These are phyloP conservation scores for Ascidia mentula DNA, from an alignment of 23 tunicate genomes.

Conservation along the genomic window DNA sequence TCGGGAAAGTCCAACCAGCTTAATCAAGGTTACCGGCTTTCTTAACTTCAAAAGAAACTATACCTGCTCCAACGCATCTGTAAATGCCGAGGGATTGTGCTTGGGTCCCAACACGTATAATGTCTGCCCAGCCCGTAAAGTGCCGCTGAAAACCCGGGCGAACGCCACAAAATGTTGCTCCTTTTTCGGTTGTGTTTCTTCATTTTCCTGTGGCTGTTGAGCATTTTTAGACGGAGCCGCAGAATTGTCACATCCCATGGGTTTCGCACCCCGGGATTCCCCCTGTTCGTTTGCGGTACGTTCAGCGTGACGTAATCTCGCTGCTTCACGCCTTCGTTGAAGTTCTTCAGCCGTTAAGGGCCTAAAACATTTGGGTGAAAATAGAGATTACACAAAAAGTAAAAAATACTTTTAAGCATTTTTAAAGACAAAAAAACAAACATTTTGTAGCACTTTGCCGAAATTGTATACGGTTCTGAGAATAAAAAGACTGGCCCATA, in stretches of 20 bases:
- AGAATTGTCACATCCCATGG: not conserved
- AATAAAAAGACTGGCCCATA: no score
- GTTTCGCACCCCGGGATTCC: not conserved
- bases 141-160: constrained; percentile 96
- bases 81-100: constrained; percentile 56
- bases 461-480: not conserved
- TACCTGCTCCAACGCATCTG: constrained; percentile 12
- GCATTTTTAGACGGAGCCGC: not conserved
- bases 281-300: not conserved
- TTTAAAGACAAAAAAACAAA: not conserved
- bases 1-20: no score
- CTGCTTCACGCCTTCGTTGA: constrained; percentile 58
- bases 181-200: not conserved
- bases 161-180: constrained; percentile 69
- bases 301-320: constrained; percentile 34
- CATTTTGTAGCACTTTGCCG: not conserved
- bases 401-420: not conserved
- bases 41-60: no score
- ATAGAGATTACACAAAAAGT: not conserved
- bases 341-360: constrained; percentile 63
- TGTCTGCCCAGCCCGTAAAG: constrained; percentile 62
- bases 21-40: no score
- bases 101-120: constrained; percentile 86
- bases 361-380: constrained; percentile 11
- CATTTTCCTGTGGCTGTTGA: not conserved